Evolutionary conservation across 2,113 vertebrate genomes (phyloP).

Genomic region (Thunnus maccoyii): DNA sequence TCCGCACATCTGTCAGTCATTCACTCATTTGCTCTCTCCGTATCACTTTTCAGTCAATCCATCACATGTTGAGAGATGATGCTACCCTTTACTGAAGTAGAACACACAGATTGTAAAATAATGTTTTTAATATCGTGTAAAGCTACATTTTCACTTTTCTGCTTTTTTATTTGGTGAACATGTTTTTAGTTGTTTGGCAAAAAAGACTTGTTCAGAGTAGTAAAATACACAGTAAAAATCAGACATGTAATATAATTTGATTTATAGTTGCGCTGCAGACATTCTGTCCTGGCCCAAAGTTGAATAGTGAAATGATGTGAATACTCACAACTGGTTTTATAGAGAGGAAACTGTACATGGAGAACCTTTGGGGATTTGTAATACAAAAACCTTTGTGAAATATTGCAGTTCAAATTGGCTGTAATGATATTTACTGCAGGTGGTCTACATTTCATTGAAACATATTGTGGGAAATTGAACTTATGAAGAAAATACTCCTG

Average conservation of each 20-base stretch:
- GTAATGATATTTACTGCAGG: slow-evolving; percentile 84
- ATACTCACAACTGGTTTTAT: slow-evolving; percentile 67
- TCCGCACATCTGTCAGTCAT: slow-evolving; percentile 40
- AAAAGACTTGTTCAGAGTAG: slow-evolving; percentile 44
- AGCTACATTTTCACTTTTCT: slow-evolving; percentile 29
- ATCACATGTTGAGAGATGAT: slow-evolving; percentile 47
- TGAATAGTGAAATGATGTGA: slow-evolving; percentile 74
- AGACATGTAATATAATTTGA: slow-evolving; percentile 70
- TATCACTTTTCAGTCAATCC: slow-evolving; percentile 52
- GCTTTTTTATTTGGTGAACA: slow-evolving; percentile 36
- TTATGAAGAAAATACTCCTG: slow-evolving; percentile 63
- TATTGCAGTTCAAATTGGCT: slow-evolving; percentile 80
- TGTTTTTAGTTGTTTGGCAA: slow-evolving; percentile 49
- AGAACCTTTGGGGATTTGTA: slow-evolving; percentile 72
- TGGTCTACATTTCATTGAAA: slow-evolving; percentile 80
- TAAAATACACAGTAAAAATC: slow-evolving; percentile 69
- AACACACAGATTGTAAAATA: slow-evolving; percentile 31
- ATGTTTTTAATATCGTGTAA: slow-evolving; percentile 16
- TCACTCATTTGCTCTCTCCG: slow-evolving; percentile 33
- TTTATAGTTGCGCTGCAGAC: slow-evolving; percentile 66
- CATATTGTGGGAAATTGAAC: slow-evolving; percentile 80
- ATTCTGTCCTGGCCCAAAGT: slow-evolving; percentile 64
- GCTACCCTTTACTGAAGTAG: slow-evolving; percentile 33
- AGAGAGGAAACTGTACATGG: slow-evolving; percentile 56
- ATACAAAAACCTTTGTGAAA: slow-evolving; percentile 77